Percentiles rank a stretch among this genome's conserved stretches.
Conservation (phyloP, 92 coral and sea anemone genomes). For the Paragorgia papillata region DNA sequence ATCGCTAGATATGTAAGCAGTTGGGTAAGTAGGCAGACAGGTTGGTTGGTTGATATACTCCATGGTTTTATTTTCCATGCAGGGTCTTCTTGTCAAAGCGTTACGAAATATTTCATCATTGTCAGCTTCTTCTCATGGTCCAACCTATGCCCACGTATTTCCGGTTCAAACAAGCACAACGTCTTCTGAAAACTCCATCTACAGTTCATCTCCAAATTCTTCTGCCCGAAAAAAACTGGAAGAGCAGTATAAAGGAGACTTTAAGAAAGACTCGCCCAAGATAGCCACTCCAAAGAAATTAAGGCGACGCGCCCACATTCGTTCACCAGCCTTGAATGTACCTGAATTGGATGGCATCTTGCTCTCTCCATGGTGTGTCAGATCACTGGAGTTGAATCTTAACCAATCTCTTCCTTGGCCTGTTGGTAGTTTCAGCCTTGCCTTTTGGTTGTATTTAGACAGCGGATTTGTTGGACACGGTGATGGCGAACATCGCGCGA, state of each 20-base stretch:
- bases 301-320: not conserved
- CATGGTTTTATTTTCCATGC: conserved; percentile 47
- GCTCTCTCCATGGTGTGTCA: no score
- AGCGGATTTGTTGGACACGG: conserved; percentile 1
- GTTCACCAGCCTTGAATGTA: no score
- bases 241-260: not conserved
- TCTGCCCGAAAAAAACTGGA: not conserved
- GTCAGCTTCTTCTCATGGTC: conserved; percentile 67
- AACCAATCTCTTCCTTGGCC: conserved; percentile 74
- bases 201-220: not conserved
- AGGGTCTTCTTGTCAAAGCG: conserved; percentile 74
- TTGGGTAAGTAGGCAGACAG: no score
- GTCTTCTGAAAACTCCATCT: conserved; percentile 1
- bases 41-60: not conserved
- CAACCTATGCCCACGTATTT: conserved; percentile 72
- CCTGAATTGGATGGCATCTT: no score
- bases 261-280: conserved; percentile 3
- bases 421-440: conserved; percentile 74
- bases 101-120: conserved; percentile 67
- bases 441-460: conserved; percentile 74
- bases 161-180: conserved; percentile 37
- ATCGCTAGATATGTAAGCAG: not conserved
- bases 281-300: not conserved
- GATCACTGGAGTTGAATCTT: conserved; percentile 69
- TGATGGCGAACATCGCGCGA: conserved; percentile 22